Conservation (phyloP, 2,888 invertebrate species). For the Elmis aenea region DNA sequence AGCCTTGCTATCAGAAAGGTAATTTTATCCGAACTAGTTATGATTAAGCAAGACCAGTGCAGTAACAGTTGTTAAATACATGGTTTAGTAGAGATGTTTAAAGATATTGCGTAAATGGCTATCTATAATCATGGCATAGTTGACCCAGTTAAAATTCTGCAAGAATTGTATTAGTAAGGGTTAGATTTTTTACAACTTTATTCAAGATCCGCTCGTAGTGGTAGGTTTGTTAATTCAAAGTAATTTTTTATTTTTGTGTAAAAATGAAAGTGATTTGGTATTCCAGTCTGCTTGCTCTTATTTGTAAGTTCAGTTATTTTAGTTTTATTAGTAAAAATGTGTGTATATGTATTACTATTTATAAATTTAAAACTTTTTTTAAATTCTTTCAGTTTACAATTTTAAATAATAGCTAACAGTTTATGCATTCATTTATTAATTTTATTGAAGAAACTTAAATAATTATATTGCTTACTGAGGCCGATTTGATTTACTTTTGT, state of each 20-base stretch:
- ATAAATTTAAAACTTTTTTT: too few species aligned
- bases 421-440: too few species aligned
- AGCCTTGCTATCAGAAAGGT: conserved; percentile 16
- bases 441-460: too few species aligned
- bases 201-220: not conserved
- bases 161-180: not conserved
- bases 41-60: conserved; percentile 10
- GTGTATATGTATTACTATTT: too few species aligned
- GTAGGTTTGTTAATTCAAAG: not conserved
- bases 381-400: too few species aligned
- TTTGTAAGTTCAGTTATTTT: too few species aligned
- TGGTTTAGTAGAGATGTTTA: not conserved
- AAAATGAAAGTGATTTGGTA: conserved; percentile 6
- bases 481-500: too few species aligned
- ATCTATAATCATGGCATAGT: conserved; percentile 11
- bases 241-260: not conserved
- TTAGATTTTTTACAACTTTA: not conserved
- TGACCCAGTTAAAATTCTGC: conserved; percentile 19
- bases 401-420: too few species aligned
- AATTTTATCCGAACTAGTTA: conserved; percentile 20
- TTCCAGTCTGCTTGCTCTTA: too few species aligned
- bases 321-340: too few species aligned
- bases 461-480: too few species aligned
- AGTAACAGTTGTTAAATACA: conserved; percentile 1
- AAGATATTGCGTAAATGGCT: conserved; percentile 10